Base-by-base conservation (phyloP, 2,113 vertebrate species). In the Colossoma macropomum region DNA sequence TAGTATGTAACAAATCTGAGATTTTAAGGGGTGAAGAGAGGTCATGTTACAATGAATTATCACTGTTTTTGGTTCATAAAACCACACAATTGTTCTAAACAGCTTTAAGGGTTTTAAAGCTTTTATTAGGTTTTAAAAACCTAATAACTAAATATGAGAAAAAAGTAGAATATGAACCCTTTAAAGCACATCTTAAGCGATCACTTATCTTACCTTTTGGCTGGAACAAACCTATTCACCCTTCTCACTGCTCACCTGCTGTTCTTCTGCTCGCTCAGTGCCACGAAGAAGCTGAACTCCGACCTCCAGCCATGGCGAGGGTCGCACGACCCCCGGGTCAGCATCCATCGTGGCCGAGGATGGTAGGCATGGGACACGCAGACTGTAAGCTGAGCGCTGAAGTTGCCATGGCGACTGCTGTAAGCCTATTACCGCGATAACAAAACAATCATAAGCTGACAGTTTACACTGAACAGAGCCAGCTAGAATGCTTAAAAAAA, bases 231-330 rank as follows among this genome's bases (percentile, higher is more conserved):
- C 7, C 8, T 60, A 28, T 66, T 8, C 15, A 5, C 34, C 27
- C 0, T 21, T 21, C 30, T 69, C 23, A 12, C 45, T 27, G 25
- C 87, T 95, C 89, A 98, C 98, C 96, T 95, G 86, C 95, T 96
- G 85, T 94, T 91, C 84, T 91, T 95, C 91, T 98, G 97, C 82
- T 95, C 93, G 82, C 93, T 94, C 56, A 90, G 56, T 23, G 97
- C 95, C 86, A 94, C 97, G 73, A 96, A 99, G 93, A 99, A 98
- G 85, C 95, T 97, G 94, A 99, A 99, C 92, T 99, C 96, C 30
- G 95, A 90, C 86, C 90, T 94, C 98, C 97, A 99, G 90, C 97
- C 97, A 71, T 94, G 96, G 86, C 83, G 96, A 83, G 89, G 86
- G 69, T 99, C 96, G 65, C 97, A 99, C 72, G 93, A 94, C 89